These are phyloP conservation scores for Shinisaurus crocodilurus DNA, from an alignment of 2,113 vertebrate species.

Conservation along the genomic window DNA sequence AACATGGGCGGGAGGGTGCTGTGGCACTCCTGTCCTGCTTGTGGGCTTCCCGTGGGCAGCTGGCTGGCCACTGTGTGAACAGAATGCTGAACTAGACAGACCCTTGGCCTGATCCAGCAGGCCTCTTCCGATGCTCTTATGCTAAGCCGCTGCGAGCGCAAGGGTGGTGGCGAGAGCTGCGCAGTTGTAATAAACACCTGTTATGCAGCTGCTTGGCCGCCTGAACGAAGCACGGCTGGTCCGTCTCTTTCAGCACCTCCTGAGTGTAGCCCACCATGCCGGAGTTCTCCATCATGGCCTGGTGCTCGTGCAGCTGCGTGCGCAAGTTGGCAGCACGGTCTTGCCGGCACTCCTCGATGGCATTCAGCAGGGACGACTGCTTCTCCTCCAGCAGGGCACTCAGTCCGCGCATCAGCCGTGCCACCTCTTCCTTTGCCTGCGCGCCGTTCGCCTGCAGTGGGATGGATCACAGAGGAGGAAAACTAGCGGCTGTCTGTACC, in stretches of 20 bases:
- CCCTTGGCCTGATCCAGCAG: too few relatives aligned
- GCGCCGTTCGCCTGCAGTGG: conserved; percentile 83
- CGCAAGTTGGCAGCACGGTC: conserved; percentile 82
- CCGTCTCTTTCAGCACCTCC: conserved; percentile 94
- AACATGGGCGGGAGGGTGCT: too few relatives aligned
- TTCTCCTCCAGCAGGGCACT: conserved; percentile 87
- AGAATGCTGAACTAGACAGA: too few relatives aligned
- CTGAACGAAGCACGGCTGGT: conserved; percentile 94
- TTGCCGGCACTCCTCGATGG: conserved; percentile 86
- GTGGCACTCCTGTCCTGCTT: too few relatives aligned
- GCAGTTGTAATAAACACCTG: conserved; percentile 77
- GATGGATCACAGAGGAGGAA: too few relatives aligned
- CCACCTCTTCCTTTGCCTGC: conserved; percentile 88
- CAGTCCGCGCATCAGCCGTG: conserved; percentile 85
- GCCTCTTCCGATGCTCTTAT: too few relatives aligned
- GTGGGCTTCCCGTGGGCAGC: too few relatives aligned
- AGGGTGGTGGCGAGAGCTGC: neutral
- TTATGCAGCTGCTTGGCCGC: conserved; percentile 91
- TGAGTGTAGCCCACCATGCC: conserved; percentile 93
- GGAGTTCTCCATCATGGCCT: conserved; percentile 88
- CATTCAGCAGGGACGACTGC: conserved; percentile 79
- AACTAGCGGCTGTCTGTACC: too few relatives aligned
- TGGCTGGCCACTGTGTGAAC: too few relatives aligned
- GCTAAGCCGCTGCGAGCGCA: too few relatives aligned
- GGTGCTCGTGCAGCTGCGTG: conserved; percentile 86